Percentiles rank a stretch among this genome's conserved stretches.
Conservation (phyloP, 2,888 invertebrate species). For the Fragum whitleyi region DNA sequence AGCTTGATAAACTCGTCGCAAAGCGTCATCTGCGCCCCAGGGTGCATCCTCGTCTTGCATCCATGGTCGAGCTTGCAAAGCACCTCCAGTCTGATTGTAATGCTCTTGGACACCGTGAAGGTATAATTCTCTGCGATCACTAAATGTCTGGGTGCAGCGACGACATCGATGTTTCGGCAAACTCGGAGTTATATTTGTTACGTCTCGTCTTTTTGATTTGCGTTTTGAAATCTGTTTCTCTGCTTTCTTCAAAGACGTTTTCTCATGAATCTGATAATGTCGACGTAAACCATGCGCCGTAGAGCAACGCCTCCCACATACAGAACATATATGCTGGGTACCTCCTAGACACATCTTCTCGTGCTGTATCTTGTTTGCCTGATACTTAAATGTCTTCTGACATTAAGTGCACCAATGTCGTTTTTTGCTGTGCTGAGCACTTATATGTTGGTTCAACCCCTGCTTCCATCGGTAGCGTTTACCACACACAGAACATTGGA, state of each 20-base stretch:
- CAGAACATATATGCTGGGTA: background rate
- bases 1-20: slow-evolving; percentile 33
- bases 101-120: slow-evolving; percentile 10
- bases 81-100: background rate
- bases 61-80: slow-evolving; percentile 11
- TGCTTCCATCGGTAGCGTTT: background rate
- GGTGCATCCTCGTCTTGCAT: slow-evolving; percentile 18
- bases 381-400: background rate
- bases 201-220: background rate
- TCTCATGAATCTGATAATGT: background rate
- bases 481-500: background rate
- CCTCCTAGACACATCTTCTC: slow-evolving; percentile 4
- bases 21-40: slow-evolving; percentile 22
- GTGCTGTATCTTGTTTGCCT: background rate
- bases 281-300: slow-evolving; percentile 7
- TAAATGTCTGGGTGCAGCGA: slow-evolving; percentile 14
- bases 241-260: background rate
- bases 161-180: background rate
- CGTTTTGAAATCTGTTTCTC: background rate
- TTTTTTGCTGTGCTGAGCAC: background rate
- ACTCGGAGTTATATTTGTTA: background rate
- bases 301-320: background rate
- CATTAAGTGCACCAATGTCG: background rate
- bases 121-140: slow-evolving; percentile 5
- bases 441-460: background rate